Conservation (phyloP, 2,888 invertebrate species). For the Cybosia mesomella region DNA sequence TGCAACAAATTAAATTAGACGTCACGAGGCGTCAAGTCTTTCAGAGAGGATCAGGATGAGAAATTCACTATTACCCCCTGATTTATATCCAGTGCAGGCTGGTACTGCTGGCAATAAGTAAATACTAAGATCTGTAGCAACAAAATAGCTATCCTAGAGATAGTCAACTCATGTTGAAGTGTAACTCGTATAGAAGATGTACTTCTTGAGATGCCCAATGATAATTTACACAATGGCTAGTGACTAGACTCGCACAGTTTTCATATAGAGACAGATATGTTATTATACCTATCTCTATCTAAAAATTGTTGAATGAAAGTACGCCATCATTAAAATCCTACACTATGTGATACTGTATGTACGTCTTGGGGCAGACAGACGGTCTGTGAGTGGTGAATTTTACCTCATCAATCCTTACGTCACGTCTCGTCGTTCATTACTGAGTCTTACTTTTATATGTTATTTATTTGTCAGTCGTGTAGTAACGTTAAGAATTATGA, state of each 20-base stretch:
- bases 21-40: not conserved
- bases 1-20: not conserved
- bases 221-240: too few species aligned
- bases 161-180: too few species aligned
- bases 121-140: too few species aligned
- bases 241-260: too few species aligned
- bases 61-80: not conserved
- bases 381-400: not conserved
- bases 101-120: not conserved
- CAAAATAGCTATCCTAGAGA: too few species aligned
- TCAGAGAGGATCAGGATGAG: not conserved
- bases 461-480: constrained; percentile 37
- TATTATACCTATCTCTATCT: not conserved
- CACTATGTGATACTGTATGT: not conserved
- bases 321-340: not conserved
- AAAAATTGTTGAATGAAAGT: not conserved
- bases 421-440: constrained; percentile 40
- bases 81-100: not conserved
- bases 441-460: constrained; percentile 70
- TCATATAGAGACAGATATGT: too few species aligned
- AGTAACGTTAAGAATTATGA: constrained; percentile 30
- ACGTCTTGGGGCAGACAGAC: not conserved
- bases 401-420: not conserved
- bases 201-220: too few species aligned
- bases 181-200: too few species aligned